Base-by-base conservation (phyloP, 2,888 invertebrate species). In the Agonopterix heracliana region DNA sequence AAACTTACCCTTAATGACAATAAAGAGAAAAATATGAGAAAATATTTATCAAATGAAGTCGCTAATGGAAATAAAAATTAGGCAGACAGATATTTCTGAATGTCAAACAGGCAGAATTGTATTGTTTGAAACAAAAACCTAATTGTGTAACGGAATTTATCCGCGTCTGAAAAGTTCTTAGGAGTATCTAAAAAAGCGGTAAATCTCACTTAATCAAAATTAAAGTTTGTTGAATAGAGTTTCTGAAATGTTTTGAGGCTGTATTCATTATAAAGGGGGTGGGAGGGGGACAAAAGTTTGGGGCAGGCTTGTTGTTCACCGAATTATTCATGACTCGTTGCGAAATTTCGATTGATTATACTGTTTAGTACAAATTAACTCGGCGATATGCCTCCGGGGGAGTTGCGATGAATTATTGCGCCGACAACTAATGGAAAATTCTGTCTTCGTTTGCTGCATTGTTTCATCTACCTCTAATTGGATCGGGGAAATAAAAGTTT, bases 301-400 rank as follows among this genome's bases (percentile, higher is more conserved):
- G 57, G 52, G 35, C 56, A 55, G 57, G 63, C 65, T 67, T 66
- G 64, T 71, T 74, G 70, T 70, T 66, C 57, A 44, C 53, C 57
- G 71, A 78, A 79, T 80, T 79, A 81, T 81, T 81, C 78, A 80
- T 80, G 79, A 74, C 69, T 72, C 66, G 67, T 70, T 66, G 55
- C 60, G 62, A 68, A 74, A 68, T 71, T 70, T 64, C 78, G 72
- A 81, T 80, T 78, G 79, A 78, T 80, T 77, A 76, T 71, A 71
- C 70, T 75, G 73, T 76, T 78, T 74, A 74, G 65, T 61, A 64
- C 57, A 69, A 76, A 77, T 77, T 70, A 74, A 71, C 64, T 68
- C 54, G 47, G 47, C 26, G 10, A 44, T 26, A 41, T 9, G 9
- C 9, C 41, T 41, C 41, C 0, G 13, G 14, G 14, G 38, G n/a